Percentiles rank a stretch among this genome's conserved stretches.
Conservation (phyloP, 1,140 invertebrate species). For the Chymomyza costata region DNA sequence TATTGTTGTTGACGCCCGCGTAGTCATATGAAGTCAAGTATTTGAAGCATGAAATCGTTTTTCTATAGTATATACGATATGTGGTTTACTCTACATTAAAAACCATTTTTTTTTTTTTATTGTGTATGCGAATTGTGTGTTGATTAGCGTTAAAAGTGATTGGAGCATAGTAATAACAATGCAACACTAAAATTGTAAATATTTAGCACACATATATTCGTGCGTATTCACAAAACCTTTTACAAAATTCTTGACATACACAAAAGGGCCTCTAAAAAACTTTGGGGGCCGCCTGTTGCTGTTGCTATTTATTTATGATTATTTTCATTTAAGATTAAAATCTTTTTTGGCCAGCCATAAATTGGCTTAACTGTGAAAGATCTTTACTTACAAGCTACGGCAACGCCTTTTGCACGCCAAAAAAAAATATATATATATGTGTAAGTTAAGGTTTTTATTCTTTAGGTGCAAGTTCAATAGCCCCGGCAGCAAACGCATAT, state of each 20-base stretch:
- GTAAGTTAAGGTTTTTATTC: too few relatives aligned
- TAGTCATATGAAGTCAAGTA: constrained; percentile 12
- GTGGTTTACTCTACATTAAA: constrained; percentile 40
- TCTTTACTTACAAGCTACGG: constrained; percentile 47
- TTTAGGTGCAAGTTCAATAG: constrained; percentile 43
- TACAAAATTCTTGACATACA: not conserved
- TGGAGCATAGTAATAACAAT: constrained; percentile 13
- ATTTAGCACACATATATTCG: constrained; percentile 41
- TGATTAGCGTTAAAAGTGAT: constrained; percentile 5
- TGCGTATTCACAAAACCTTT: not conserved
- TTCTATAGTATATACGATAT: constrained; percentile 40
- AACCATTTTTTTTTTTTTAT: constrained; percentile 15
- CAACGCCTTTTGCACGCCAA: constrained; percentile 52
- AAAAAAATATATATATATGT: too few relatives aligned
- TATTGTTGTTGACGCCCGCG: constrained; percentile 21
- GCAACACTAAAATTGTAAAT: too few relatives aligned
- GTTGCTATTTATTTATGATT: constrained; percentile 11
- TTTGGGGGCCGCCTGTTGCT: not conserved
- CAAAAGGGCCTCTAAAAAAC: constrained; percentile 28
- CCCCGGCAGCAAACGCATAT: constrained; percentile 13
- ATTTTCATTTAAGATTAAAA: constrained; percentile 51
- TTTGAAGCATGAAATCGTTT: constrained; percentile 64
- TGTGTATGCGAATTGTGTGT: constrained; percentile 19
- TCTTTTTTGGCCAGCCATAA: constrained; percentile 39
- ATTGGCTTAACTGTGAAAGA: constrained; percentile 45